Evolutionary conservation across 2,113 vertebrate genomes (phyloP).

Genomic region (Burhinus bistriatus): DNA sequence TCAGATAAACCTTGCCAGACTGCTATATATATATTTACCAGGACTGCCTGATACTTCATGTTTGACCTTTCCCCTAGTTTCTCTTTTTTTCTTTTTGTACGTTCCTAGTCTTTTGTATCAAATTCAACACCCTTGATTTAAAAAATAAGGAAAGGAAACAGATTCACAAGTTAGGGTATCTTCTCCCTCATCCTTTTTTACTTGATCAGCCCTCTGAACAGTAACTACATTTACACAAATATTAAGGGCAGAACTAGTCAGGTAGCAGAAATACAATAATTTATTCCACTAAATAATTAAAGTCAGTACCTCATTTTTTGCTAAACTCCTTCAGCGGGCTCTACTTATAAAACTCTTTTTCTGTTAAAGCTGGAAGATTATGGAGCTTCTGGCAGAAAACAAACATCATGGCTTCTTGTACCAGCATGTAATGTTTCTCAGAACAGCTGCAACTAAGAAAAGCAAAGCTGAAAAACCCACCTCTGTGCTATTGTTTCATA

Average conservation of each 20-base stretch:
- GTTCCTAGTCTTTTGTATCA: neutral
- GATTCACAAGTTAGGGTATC: neutral
- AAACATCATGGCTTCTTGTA: neutral
- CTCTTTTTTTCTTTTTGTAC: neutral
- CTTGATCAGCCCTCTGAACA: neutral
- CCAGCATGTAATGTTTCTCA: neutral
- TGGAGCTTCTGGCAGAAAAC: neutral
- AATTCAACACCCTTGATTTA: neutral
- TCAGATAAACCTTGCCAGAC: neutral
- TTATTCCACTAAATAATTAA: neutral
- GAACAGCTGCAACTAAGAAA: neutral
- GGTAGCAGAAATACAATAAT: neutral
- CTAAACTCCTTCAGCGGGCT: neutral
- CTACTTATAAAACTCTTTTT: neutral
- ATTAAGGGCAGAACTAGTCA: neutral
- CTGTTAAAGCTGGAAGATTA: neutral
- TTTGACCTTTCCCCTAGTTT: neutral
- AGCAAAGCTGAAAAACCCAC: neutral
- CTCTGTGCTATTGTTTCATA: neutral
- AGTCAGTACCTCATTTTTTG: neutral
- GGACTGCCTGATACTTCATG: neutral
- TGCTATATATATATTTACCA: neutral
- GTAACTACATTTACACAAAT: neutral
- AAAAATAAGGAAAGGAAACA: neutral
- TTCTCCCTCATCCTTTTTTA: neutral